Evolutionary conservation across 2,113 vertebrate genomes (phyloP), one percentile per base, ranked within the genome.

Genomic region (Pluvianellus socialis): DNA sequence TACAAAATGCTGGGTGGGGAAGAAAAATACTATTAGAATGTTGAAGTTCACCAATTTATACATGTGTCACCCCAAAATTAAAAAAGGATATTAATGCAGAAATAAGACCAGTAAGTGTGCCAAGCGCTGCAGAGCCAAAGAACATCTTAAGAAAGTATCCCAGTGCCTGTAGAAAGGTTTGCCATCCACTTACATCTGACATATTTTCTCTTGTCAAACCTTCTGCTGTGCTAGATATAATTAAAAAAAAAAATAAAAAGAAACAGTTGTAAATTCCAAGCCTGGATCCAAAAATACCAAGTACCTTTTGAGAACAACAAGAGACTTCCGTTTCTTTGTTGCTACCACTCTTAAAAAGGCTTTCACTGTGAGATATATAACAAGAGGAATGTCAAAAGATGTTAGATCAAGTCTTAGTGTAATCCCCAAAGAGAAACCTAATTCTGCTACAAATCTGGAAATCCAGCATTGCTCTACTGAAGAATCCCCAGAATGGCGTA

Each of bases 61-160:
- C 6, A 4, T 7, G 22, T 14, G 14, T 32, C 65, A 72, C 45
- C 73, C 19, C 59, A 79, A 55, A 62, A 94, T 33, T 44, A 4
- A 40, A 83, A 98, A 98, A 98, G 99, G 99, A 99, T 99, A 99
- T 99, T 94, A 99, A 88, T 92, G 99, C 99, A 59, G 99, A 99
- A 98, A 99, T 99, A 94, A 99, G 99, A 94, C 99, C 99, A 12
- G 99, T 99, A 88, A 99, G 99, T 3, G 99, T 99, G 96, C 99
- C 99, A 44, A 99, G 98, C 0, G 99, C 99, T 30, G 99, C 99
- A 12, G 99, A 99, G 82, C 99, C 99, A 42, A 99, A 99, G 97
- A 99, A 99, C 99, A 99, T 99, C 96, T 99, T 98, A 38, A 99
- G 99, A 94, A 99, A 99, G 97, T 99, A 99, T 63, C 98, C 98